These are phyloP conservation scores for Helostoma temminkii DNA, from an alignment of 2,797 vertebrate genomes.

Conservation along the genomic window DNA sequence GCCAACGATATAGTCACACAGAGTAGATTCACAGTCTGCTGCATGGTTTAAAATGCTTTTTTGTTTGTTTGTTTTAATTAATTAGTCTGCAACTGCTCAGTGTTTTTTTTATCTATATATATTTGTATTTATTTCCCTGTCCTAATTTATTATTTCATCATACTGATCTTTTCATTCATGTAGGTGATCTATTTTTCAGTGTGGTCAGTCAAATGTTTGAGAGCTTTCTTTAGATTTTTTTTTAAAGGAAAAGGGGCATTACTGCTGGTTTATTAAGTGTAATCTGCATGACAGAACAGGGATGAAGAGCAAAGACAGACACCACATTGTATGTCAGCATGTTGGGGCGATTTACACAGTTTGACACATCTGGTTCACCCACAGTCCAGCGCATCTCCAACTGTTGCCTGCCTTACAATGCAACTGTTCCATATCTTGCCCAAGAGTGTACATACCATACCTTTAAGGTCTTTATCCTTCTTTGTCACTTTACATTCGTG, in stretches of 20 bases:
- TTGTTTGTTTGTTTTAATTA: background rate
- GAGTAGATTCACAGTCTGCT: conserved; percentile 14
- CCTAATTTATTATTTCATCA: conserved; percentile 28
- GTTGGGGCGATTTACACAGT: conserved; percentile 52
- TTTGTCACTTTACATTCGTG: conserved; percentile 36
- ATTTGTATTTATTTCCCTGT: background rate
- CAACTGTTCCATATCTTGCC: conserved; percentile 77
- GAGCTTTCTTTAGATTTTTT: conserved; percentile 32
- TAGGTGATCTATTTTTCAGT: conserved; percentile 33
- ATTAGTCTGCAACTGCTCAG: background rate
- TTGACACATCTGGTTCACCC: conserved; percentile 67
- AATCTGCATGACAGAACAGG: conserved; percentile 32
- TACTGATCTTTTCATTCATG: conserved; percentile 28
- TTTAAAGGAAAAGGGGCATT: background rate
- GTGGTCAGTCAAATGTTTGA: conserved; percentile 9
- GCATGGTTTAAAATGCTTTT: background rate
- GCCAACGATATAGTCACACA: too few species aligned
- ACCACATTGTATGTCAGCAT: conserved; percentile 51
- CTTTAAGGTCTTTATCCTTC: conserved; percentile 44
- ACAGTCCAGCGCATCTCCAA: conserved; percentile 74
- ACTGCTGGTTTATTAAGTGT: conserved; percentile 16
- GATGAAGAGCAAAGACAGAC: conserved; percentile 40
- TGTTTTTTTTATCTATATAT: background rate
- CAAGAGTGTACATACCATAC: conserved; percentile 62
- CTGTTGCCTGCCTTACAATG: conserved; percentile 62